Evolutionary conservation across 2,888 invertebrate genomes (phyloP).

Genomic region (Alentia gelatinosa): DNA sequence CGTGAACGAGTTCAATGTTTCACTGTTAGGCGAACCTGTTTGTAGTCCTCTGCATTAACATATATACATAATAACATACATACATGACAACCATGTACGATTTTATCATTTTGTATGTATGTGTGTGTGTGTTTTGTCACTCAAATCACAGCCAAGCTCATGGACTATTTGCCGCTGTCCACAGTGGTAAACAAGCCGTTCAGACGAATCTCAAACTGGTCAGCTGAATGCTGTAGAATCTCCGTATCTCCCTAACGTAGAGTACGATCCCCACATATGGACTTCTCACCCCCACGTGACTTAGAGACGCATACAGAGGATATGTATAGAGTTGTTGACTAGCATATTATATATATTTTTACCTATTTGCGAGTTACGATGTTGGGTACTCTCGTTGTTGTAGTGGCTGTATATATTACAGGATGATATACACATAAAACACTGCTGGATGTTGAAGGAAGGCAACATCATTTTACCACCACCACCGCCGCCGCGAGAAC

Average conservation of each 20-base stretch:
- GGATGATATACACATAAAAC: constrained; percentile 45
- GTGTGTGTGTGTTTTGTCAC: constrained; percentile 3
- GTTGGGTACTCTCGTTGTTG: constrained; percentile 51
- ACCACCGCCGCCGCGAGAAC: neutral
- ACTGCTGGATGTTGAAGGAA: constrained; percentile 52
- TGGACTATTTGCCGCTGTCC: neutral
- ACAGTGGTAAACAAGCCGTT: neutral
- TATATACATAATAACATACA: neutral
- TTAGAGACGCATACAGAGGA: constrained; percentile 7
- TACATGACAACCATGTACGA: constrained; percentile 18
- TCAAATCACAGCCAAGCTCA: constrained; percentile 15
- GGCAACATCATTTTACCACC: neutral
- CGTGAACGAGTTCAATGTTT: constrained; percentile 22
- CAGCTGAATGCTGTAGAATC: constrained; percentile 35
- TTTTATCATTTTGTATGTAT: constrained; percentile 15
- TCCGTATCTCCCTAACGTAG: constrained; percentile 6
- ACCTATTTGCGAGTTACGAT: constrained; percentile 49
- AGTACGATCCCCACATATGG: neutral
- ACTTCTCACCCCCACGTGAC: constrained; percentile 33
- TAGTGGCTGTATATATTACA: constrained; percentile 28
- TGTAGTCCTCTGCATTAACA: constrained; percentile 24
- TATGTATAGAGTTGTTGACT: constrained; percentile 47
- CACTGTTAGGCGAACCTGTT: constrained; percentile 44
- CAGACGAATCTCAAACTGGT: constrained; percentile 41
- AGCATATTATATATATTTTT: constrained; percentile 52